phyloP scores from a whole-genome alignment of 1,140 invertebrate species.

The Oscheius sp. region DNA sequence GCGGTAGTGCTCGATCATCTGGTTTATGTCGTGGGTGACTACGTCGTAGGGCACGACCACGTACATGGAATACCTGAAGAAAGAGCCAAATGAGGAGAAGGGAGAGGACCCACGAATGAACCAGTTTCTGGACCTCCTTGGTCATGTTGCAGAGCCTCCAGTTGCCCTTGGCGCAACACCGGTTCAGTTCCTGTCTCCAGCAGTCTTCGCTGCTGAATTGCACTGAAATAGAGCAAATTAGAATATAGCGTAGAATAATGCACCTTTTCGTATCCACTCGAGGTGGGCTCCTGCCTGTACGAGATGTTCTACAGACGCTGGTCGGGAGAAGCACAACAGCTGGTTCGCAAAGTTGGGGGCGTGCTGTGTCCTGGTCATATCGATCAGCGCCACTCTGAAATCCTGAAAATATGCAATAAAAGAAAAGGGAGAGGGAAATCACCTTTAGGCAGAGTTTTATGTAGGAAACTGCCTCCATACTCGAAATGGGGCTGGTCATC shows the following conservation, averaged over 20 bases:
- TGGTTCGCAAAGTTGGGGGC: constrained; percentile 16
- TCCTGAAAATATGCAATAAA: constrained; percentile 8
- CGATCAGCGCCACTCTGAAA: constrained; percentile 5
- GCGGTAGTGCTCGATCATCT: neutral
- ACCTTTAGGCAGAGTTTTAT: constrained; percentile 17
- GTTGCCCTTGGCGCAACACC: neutral
- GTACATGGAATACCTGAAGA: constrained; percentile 27
- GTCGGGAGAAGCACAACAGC: constrained; percentile 12
- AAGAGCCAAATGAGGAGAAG: neutral
- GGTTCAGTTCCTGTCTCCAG: neutral
- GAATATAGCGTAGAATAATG: neutral
- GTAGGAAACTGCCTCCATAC: constrained; percentile 3
- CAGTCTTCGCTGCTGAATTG: neutral
- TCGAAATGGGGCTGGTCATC: neutral
- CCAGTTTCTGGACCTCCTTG: neutral
- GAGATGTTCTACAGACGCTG: neutral
- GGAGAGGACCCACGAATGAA: neutral
- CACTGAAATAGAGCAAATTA: neutral
- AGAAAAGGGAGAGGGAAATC: neutral
- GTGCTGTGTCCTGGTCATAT: neutral
- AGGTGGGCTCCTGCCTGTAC: neutral
- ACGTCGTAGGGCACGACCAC: constrained; percentile 7
- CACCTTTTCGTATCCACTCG: neutral
- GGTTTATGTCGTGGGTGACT: neutral
- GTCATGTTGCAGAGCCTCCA: neutral